Evolutionary conservation across 2,888 invertebrate species (phyloP), one percentile per base, ranked within the genome.

Genomic region (Patella pellucida): DNA sequence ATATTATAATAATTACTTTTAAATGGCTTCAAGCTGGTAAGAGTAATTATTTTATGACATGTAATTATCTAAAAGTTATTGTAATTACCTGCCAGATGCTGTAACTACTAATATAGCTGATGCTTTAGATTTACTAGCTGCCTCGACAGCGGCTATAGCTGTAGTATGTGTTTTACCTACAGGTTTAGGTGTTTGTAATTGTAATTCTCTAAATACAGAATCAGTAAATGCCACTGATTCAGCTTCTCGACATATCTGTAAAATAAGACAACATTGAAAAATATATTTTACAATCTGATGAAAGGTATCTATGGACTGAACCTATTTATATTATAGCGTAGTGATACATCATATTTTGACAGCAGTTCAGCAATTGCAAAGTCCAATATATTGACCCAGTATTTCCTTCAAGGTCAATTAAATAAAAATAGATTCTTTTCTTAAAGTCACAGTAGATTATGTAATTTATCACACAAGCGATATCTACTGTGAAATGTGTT

Each of bases 221-320:
- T 94, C 94, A 83, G 97, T 97, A 95, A 96, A 98, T 82, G 98
- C 93, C 0, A 97, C 97, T 14, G 97, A 95, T 90, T 99, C 99
- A 0, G 98, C 98, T 92, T 99, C 98, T 92, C 95, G 95, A 91
- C 97, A 96, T 85, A 97, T 96, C 91, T 96, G 79, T 5, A 76
- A 54, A 9, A 41, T 41, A 9, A 41, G 1, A 41, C 41, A 41
- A 41, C 41, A 41, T 41, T 41, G 41, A 41, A 9, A 9, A 41
- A 41, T 41, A 41, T 41, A 41, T 41, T 5, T 9, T 41, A 41
- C 41, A 41, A 41, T 41, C 41, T 41, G 7, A 9, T 1, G 31
- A 31, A 31, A 31, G 31, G 0, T 31, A 31, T 31, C 31, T 27
- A 27, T 27, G 27, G 5, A 31, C 31, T 4, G n/a, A n/a, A n/a